A percentile compares a stretch with the other conserved stretches of the same genome.
These are phyloP conservation scores for Cataglyphis livida DNA, from an alignment of 2,888 invertebrate species.

Conservation along the genomic window DNA sequence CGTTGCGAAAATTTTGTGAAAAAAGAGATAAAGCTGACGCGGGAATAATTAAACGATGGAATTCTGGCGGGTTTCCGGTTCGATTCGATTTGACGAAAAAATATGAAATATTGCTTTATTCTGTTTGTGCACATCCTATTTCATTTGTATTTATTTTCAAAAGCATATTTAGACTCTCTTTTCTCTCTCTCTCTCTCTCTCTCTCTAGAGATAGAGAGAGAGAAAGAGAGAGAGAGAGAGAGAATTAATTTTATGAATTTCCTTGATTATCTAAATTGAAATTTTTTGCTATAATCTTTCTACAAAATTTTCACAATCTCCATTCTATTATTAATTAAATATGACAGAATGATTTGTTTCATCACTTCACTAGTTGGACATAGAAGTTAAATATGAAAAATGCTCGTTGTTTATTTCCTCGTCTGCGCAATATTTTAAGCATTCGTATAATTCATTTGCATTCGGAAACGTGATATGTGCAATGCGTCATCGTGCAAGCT, in stretches of 20 bases:
- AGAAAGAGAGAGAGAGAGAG: not conserved
- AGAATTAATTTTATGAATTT: constrained; percentile 11
- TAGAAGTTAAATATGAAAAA: constrained; percentile 35
- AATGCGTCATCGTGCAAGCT: constrained; percentile 12
- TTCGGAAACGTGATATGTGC: constrained; percentile 27
- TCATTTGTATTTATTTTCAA: constrained; percentile 22
- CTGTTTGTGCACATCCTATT: constrained; percentile 14
- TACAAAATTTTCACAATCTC: not conserved
- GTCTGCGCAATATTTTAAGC: constrained; percentile 31
- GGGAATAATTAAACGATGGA: constrained; percentile 45
- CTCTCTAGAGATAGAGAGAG: too few relatives aligned
- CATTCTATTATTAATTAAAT: constrained; percentile 29
- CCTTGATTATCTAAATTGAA: constrained; percentile 23
- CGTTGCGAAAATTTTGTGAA: constrained; percentile 35
- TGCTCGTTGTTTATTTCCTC: constrained; percentile 34
- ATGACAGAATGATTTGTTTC: constrained; percentile 21
- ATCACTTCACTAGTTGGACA: not conserved
- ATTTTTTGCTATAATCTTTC: constrained; percentile 9
- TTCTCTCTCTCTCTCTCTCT: too few relatives aligned
- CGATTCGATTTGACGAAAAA: constrained; percentile 49
- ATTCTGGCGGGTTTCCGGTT: constrained; percentile 36
- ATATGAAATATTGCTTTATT: constrained; percentile 36
- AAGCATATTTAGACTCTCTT: not conserved
- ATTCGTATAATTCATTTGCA: constrained; percentile 32
- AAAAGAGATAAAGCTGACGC: constrained; percentile 43